A percentile compares a stretch with the other conserved stretches of the same genome.
Conservation (phyloP, 2,113 vertebrate genomes). For the Beaufortia kweichowensis region DNA sequence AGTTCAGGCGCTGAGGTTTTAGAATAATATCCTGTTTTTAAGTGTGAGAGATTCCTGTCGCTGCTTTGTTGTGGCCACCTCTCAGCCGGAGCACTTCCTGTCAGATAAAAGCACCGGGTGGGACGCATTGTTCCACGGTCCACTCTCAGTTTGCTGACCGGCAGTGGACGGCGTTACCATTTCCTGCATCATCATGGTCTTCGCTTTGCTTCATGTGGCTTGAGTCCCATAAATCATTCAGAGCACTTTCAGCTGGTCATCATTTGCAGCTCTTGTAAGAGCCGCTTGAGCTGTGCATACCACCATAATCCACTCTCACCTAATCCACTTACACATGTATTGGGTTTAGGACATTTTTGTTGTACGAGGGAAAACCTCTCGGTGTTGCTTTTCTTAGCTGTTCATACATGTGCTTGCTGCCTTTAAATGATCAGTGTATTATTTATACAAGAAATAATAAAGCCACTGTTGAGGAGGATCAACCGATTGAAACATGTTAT, state of each 20-base stretch:
- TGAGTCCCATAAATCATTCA: slow-evolving; percentile 43
- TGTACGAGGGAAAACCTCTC: slow-evolving; percentile 36
- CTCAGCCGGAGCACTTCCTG: slow-evolving; percentile 37
- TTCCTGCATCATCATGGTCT: slow-evolving; percentile 3
- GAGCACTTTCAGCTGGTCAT: slow-evolving; percentile 54
- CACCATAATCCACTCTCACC: slow-evolving; percentile 64
- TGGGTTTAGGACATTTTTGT: slow-evolving; percentile 57
- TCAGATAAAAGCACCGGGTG: slow-evolving; percentile 35
- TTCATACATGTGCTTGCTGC: background rate
- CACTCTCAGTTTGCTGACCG: slow-evolving; percentile 14
- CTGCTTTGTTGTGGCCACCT: slow-evolving; percentile 36
- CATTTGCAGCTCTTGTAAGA: slow-evolving; percentile 48
- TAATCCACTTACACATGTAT: slow-evolving; percentile 68
- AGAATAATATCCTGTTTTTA: slow-evolving; percentile 54
- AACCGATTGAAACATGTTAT: too few relatives aligned
- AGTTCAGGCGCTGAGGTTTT: slow-evolving; percentile 43
- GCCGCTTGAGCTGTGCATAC: slow-evolving; percentile 39
- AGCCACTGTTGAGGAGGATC: too few relatives aligned
- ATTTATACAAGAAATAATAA: background rate
- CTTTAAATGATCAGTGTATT: background rate
- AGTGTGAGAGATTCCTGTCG: slow-evolving; percentile 34
- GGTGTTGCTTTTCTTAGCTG: slow-evolving; percentile 6
- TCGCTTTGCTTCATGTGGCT: slow-evolving; percentile 22
- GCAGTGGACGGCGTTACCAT: background rate
- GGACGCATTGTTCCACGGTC: slow-evolving; percentile 27